phyloP scores from a whole-genome alignment of 2,888 invertebrate species.

The Synanthedon andrenaeformis region DNA sequence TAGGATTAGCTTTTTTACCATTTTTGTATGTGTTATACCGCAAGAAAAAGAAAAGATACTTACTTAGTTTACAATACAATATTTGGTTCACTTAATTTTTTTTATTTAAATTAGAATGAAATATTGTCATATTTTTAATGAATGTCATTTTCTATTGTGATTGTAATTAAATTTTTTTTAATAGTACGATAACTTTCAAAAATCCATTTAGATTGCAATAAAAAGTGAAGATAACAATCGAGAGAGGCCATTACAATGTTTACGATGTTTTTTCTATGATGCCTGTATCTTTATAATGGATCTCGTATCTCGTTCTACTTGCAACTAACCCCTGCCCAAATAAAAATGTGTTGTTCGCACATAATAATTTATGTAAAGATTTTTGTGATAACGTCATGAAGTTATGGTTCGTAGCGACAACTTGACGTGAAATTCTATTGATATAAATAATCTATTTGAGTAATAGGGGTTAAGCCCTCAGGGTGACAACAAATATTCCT shows the following conservation, averaged over 20 bases:
- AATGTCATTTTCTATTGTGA: not conserved
- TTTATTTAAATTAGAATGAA: not conserved
- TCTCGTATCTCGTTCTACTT: slow-evolving; percentile 37
- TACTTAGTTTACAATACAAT: not conserved
- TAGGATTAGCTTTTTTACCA: too few species aligned
- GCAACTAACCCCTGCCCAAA: slow-evolving; percentile 15
- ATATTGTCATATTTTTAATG: not conserved
- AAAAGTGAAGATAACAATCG: slow-evolving; percentile 56
- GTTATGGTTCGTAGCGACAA: too few species aligned
- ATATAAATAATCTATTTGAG: too few species aligned
- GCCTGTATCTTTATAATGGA: slow-evolving; percentile 51
- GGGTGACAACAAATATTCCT: too few species aligned
- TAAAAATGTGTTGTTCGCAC: slow-evolving; percentile 16
- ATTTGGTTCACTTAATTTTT: not conserved
- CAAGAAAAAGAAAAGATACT: not conserved
- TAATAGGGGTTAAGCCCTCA: too few species aligned
- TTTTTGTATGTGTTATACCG: too few species aligned
- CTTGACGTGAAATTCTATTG: too few species aligned
- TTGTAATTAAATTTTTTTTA: too few species aligned
- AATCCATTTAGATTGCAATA: slow-evolving; percentile 56
- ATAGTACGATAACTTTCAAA: slow-evolving; percentile 51
- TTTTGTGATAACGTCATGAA: slow-evolving; percentile 3
- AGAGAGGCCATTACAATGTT: slow-evolving; percentile 46
- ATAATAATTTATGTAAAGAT: slow-evolving; percentile 16
- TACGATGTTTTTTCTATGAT: slow-evolving; percentile 46